These are phyloP conservation scores for Tapera naevia DNA, from an alignment of 2,797 vertebrate species.

Conservation along the genomic window DNA sequence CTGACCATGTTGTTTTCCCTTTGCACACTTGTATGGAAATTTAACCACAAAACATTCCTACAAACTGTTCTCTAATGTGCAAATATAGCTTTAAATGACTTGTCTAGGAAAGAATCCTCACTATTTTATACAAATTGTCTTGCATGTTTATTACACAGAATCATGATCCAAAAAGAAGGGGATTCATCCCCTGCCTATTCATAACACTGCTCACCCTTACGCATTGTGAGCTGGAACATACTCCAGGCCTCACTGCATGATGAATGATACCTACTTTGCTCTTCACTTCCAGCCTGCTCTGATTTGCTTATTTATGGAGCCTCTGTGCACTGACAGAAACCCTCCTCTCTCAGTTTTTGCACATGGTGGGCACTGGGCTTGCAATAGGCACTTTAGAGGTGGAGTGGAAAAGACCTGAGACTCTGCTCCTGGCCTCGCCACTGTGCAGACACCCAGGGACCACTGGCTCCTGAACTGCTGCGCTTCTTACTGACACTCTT, in stretches of 20 bases:
- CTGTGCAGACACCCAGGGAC: background rate
- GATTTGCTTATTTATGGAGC: slow-evolving; percentile 36
- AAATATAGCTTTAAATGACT: slow-evolving; percentile 57
- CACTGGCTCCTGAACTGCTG: background rate
- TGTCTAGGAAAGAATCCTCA: slow-evolving; percentile 63
- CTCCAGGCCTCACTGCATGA: slow-evolving; percentile 44
- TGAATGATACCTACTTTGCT: slow-evolving; percentile 26
- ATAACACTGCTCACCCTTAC: background rate
- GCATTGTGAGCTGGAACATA: slow-evolving; percentile 16
- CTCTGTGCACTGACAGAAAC: background rate
- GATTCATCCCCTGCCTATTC: slow-evolving; percentile 44
- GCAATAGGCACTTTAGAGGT: background rate
- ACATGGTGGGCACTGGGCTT: background rate
- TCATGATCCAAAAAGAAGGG: slow-evolving; percentile 44
- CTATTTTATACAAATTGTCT: slow-evolving; percentile 63
- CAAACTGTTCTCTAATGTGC: background rate
- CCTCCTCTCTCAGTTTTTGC: background rate
- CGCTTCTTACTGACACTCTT: background rate
- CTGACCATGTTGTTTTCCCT: background rate
- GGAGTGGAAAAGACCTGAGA: background rate
- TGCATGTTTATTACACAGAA: slow-evolving; percentile 55
- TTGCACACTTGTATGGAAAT: slow-evolving; percentile 1
- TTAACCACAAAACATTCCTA: background rate
- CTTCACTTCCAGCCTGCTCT: slow-evolving; percentile 24
- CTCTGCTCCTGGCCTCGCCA: background rate